Base-by-base conservation (phyloP, 2,888 invertebrate genomes). In the Sarcophaga caerulescens region DNA sequence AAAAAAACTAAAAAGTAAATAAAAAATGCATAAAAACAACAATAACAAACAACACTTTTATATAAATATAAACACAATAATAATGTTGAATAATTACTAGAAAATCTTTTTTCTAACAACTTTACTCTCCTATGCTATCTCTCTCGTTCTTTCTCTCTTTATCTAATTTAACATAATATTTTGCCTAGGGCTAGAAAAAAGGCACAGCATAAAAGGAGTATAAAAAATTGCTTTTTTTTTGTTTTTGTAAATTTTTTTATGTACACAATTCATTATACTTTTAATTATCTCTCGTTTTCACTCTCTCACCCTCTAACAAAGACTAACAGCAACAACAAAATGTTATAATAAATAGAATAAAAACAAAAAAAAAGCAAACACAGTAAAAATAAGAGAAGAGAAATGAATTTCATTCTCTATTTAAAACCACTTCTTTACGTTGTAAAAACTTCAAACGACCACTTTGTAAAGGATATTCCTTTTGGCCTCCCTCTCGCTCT, bases 181-280 rank as follows among this genome's bases (percentile, higher is more conserved):
- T 47, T 52, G 47, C 25, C 70, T 23, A 17, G 47, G 63, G 25
- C 69, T 52, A 35, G 21, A 69, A 79, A 66, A 70, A 65, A 78
- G 65, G 17, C 52, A 10, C 52, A 70, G n/a, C 79, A 66, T 69
- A 84, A 75, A 75, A 59, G 44, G 75, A 65, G 12, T 45, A 45
- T 44, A 14, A 14, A 52, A 14, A 14, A 14, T 4, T 47, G 47
- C 3, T n/a, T 78, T 83, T 73, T 63, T 59, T 57, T 35, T 79
- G n/a, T 2, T 78, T 19, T 69, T 80, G 60, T n/a, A 63, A 25
- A 21, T 69, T 76, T 21, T 59, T 68, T 21, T 81, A 68, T 80
- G 60, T 85, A 68, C 69, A 83, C 71, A 82, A 84, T 86, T 86
- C 80, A 86, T 86, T 86, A 86, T 86, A 81, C 75, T 86, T 86